These are phyloP conservation scores for Lottia scabra DNA, from an alignment of 2,888 invertebrate genomes.

Conservation along the genomic window DNA sequence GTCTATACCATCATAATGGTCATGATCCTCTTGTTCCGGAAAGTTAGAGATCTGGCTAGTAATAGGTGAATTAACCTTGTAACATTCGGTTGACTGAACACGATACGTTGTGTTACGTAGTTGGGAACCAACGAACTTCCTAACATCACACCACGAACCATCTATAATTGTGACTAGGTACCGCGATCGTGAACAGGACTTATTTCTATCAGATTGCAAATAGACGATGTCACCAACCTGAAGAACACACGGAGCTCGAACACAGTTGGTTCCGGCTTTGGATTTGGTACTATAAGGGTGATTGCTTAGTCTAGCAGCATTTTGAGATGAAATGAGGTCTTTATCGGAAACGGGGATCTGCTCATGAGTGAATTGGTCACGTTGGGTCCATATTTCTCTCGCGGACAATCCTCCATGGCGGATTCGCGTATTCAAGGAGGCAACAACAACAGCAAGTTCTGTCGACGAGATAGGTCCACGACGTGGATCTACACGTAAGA, in stretches of 20 bases:
- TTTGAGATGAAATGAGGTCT: neutral
- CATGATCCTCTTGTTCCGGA: neutral
- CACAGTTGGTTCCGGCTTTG: neutral
- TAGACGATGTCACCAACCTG: neutral
- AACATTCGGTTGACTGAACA: neutral
- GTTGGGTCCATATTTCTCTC: slow-evolving; percentile 5
- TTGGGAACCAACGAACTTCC: neutral
- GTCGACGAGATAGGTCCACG: neutral
- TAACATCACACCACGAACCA: neutral
- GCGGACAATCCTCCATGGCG: slow-evolving; percentile 8
- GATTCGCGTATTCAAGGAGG: slow-evolving; percentile 9
- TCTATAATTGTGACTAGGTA: neutral
- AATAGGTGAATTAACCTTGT: neutral
- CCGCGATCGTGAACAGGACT: neutral
- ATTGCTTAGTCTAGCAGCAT: neutral
- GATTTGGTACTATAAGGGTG: slow-evolving; percentile 4
- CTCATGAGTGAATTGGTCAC: slow-evolving; percentile 1
- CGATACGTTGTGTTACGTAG: neutral
- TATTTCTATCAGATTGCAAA: neutral
- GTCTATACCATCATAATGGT: neutral
- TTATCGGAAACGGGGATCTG: slow-evolving; percentile 6
- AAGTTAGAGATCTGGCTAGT: neutral
- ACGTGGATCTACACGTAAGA: slow-evolving; percentile 35
- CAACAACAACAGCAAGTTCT: neutral
- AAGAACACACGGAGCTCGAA: neutral